phyloP scores from a whole-genome alignment of 2,113 vertebrate genomes.

The Elephantulus edwardii region DNA sequence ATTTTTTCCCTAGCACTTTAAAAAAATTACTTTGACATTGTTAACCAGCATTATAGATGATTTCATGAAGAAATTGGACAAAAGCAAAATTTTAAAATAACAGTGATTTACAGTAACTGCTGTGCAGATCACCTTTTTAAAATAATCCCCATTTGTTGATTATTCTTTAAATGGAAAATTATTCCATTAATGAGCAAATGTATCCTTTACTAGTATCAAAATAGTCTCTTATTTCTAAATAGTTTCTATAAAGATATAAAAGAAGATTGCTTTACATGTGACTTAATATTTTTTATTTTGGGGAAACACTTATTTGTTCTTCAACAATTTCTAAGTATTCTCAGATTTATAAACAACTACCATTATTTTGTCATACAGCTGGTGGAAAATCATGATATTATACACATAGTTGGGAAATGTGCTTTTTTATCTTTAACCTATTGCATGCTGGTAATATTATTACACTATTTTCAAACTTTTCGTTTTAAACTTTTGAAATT shows the following conservation, averaged over 20 bases:
- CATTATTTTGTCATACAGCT: background rate
- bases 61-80: slow-evolving; percentile 51
- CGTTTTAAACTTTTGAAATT: too few species aligned
- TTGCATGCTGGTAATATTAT: background rate
- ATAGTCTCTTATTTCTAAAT: background rate
- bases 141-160: background rate
- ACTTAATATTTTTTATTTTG: background rate
- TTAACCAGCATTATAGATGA: slow-evolving; percentile 37
- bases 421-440: background rate
- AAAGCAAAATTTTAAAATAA: background rate
- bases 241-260: background rate
- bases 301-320: background rate
- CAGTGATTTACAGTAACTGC: background rate
- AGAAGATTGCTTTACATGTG: background rate
- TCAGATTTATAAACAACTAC: background rate
- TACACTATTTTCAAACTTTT: background rate
- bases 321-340: background rate
- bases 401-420: background rate
- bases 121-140: background rate
- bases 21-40: slow-evolving; percentile 55
- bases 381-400: background rate
- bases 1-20: slow-evolving; percentile 38
- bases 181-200: background rate
- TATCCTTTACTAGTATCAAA: background rate
- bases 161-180: slow-evolving; percentile 30